phyloP scores from a whole-genome alignment of 2,797 vertebrate species.

The Podargus strigoides region DNA sequence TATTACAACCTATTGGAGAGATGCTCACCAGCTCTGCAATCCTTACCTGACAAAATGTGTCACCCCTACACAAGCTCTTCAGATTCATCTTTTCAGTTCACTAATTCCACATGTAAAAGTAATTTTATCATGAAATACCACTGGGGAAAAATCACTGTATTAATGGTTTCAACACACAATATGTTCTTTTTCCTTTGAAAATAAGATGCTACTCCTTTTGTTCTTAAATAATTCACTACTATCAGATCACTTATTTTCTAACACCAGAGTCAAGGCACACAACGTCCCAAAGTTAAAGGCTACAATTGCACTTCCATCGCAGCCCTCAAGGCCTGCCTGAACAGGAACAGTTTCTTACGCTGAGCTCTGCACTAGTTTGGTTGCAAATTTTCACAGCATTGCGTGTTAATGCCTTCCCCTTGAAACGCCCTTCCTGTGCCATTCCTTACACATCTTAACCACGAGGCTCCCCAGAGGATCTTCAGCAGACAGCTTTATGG shows the following conservation, averaged over 20 bases:
- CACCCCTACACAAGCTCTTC: neutral
- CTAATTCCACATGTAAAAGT: neutral
- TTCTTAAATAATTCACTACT: neutral
- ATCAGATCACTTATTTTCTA: neutral
- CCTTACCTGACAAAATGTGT: neutral
- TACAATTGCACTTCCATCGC: neutral
- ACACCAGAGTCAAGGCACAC: neutral
- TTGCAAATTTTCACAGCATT: neutral
- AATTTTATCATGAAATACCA: neutral
- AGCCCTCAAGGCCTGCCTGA: neutral
- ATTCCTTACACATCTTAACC: neutral
- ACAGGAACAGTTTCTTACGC: neutral
- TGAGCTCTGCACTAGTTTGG: neutral
- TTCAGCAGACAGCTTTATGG: neutral
- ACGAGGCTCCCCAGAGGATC: neutral
- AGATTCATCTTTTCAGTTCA: neutral
- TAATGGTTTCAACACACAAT: neutral
- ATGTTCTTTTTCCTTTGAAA: neutral
- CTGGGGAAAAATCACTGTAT: neutral
- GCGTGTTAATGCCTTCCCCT: neutral
- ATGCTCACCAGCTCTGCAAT: neutral
- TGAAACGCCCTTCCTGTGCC: neutral
- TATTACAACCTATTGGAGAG: neutral
- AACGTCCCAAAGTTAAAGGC: neutral
- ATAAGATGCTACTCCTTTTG: neutral